Conservation (phyloP, 2,888 invertebrate species). For the Eubasilissa splendida region DNA sequence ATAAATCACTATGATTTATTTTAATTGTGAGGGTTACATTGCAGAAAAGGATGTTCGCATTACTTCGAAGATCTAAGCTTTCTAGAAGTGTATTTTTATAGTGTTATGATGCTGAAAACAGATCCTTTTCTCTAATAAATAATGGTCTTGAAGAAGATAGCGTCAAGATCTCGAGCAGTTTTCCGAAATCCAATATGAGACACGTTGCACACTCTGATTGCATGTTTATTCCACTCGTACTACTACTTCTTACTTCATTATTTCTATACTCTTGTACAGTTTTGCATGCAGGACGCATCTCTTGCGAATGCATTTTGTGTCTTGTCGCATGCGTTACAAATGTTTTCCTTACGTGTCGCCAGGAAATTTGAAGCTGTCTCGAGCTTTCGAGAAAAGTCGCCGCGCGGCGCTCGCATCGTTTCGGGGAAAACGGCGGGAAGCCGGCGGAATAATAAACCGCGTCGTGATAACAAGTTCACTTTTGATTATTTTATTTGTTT, state of each 20-base stretch:
- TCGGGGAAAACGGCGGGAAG: constrained; percentile 9
- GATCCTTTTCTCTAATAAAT: too few relatives aligned
- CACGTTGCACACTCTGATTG: neutral
- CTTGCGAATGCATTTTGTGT: constrained; percentile 16
- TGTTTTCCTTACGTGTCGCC: constrained; percentile 44
- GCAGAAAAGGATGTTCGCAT: too few relatives aligned
- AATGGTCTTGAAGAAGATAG: too few relatives aligned
- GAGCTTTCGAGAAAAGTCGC: constrained; percentile 23
- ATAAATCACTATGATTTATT: too few relatives aligned
- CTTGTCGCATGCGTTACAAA: constrained; percentile 41
- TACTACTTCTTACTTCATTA: constrained; percentile 6
- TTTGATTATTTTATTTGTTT: neutral
- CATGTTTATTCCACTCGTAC: neutral
- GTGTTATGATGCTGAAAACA: too few relatives aligned
- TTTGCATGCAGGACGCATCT: neutral
- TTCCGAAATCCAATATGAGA: neutral
- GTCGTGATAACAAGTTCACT: neutral
- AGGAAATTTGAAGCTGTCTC: constrained; percentile 18
- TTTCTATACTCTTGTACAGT: neutral
- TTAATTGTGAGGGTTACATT: too few relatives aligned
- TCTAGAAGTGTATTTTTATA: too few relatives aligned
- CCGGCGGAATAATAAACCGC: constrained; percentile 20
- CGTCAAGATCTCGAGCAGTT: neutral
- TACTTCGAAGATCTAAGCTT: too few relatives aligned
- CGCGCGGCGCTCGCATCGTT: constrained; percentile 12